Evolutionary conservation across 1,140 invertebrate genomes (phyloP).

Genomic region (Rhyacophila brunnea): DNA sequence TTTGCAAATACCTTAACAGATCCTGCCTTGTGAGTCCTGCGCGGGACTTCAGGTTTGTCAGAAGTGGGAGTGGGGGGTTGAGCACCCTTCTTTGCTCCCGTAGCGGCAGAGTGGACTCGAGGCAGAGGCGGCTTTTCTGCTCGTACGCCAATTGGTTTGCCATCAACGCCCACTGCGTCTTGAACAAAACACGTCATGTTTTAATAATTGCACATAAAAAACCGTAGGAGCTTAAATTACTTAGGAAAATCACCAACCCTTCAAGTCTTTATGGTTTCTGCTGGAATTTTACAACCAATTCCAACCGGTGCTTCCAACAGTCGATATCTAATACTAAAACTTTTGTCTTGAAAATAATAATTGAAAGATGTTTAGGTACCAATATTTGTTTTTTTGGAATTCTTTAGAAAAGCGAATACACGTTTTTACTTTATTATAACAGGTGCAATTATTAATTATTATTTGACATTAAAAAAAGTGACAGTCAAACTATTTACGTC

Average conservation of each 20-base stretch:
- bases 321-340: background rate
- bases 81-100: conserved; percentile 12
- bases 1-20: conserved; percentile 21
- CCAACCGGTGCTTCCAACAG: background rate
- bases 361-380: too few relatives aligned
- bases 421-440: too few relatives aligned
- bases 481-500: too few relatives aligned
- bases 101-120: conserved; percentile 26
- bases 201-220: too few relatives aligned
- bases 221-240: too few relatives aligned
- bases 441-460: too few relatives aligned
- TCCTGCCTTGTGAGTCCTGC: conserved; percentile 26
- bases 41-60: conserved; percentile 32
- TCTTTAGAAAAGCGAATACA: too few relatives aligned
- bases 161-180: conserved; percentile 29
- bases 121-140: conserved; percentile 34
- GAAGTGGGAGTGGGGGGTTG: conserved; percentile 1
- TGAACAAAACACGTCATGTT: too few relatives aligned
- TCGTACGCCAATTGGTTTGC: conserved; percentile 21
- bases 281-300: background rate
- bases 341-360: too few relatives aligned
- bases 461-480: too few relatives aligned
- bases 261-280: background rate
- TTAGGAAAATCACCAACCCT: too few relatives aligned
- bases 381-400: too few relatives aligned